phyloP scores from a whole-genome alignment of 2,888 invertebrate species.

The Hirtodrosophila trivittata region DNA sequence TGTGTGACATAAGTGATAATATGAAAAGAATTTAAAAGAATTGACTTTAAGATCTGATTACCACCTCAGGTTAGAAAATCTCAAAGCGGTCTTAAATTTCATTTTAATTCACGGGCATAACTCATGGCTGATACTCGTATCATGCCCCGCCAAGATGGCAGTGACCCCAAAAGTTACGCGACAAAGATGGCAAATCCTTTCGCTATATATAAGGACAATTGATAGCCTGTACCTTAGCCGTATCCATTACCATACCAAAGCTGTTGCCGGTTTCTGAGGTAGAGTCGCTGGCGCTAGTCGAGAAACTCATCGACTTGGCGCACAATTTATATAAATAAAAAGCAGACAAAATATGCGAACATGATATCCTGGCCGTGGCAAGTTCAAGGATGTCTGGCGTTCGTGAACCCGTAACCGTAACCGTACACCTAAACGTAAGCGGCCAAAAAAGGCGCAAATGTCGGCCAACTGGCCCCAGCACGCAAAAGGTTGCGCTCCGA shows the following conservation, averaged over 20 bases:
- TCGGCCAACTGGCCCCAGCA: conserved; percentile 3
- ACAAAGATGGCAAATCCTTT: conserved; percentile 46
- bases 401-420: conserved; percentile 54
- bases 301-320: conserved; percentile 62
- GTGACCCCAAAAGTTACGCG: conserved; percentile 21
- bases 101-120: conserved; percentile 31
- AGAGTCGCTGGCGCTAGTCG: conserved; percentile 26
- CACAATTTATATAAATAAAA: conserved; percentile 65
- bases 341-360: conserved; percentile 72
- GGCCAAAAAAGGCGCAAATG: conserved; percentile 9
- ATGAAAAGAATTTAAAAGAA: background rate
- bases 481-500: conserved; percentile 36
- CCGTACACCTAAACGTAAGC: conserved; percentile 29
- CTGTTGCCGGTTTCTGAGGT: background rate
- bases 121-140: conserved; percentile 22
- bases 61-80: conserved; percentile 8
- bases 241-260: background rate
- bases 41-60: conserved; percentile 18
- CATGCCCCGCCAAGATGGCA: background rate
- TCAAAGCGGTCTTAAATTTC: conserved; percentile 31
- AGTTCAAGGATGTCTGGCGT: conserved; percentile 73
- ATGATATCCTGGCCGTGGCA: conserved; percentile 69
- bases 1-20: too few relatives aligned
- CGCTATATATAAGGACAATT: conserved; percentile 45
- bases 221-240: conserved; percentile 27